Evolutionary conservation across 2,888 invertebrate genomes (phyloP).

Genomic region (Ceriagrion tenellum): DNA sequence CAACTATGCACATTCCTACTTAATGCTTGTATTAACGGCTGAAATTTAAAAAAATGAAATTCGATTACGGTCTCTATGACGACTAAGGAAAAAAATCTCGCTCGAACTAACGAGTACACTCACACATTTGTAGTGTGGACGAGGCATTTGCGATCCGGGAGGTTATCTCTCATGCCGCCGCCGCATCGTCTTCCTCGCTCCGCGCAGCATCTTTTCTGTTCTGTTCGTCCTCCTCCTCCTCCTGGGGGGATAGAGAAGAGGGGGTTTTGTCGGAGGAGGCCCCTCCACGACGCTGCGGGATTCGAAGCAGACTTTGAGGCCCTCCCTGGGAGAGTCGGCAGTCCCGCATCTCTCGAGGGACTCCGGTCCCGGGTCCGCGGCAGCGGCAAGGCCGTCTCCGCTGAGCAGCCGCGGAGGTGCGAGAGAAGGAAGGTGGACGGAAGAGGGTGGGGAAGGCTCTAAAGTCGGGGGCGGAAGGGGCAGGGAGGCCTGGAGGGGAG

Average conservation of each 20-base stretch:
- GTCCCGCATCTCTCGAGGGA: background rate
- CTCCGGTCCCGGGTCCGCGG: background rate
- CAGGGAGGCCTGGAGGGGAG: background rate
- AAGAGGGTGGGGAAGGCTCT: background rate
- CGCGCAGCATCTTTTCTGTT: background rate
- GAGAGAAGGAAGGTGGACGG: no score
- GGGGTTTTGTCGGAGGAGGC: background rate
- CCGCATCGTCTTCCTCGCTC: background rate
- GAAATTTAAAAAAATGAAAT: no score
- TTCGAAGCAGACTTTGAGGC: background rate
- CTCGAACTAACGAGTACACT: no score
- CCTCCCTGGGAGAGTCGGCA: background rate
- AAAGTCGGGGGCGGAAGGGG: background rate
- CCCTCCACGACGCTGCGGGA: conserved; percentile 55
- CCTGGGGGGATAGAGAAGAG: no score
- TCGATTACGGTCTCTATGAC: no score
- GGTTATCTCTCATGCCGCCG: no score
- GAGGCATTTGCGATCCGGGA: no score
- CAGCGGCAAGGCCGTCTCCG: background rate
- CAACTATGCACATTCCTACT: no score
- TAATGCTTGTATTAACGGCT: no score
- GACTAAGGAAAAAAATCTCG: no score
- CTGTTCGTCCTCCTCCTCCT: no score
- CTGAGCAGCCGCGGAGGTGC: background rate
- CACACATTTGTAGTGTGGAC: no score